phyloP scores from a whole-genome alignment of 2,888 invertebrate species.

The Choristoneura rosaceana region DNA sequence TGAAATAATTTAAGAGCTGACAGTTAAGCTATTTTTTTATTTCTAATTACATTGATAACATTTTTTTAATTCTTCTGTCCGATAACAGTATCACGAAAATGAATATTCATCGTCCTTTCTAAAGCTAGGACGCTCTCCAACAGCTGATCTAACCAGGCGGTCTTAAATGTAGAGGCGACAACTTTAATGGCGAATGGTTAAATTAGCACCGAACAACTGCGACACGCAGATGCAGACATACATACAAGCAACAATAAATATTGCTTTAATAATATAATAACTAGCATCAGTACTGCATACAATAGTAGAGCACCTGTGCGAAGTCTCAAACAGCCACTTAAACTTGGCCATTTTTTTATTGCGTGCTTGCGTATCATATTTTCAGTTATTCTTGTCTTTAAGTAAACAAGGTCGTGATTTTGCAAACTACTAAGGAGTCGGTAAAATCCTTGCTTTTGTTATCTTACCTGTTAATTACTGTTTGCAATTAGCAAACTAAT shows the following conservation, averaged over 20 bases:
- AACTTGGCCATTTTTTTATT: too few species aligned
- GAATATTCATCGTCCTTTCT: neutral
- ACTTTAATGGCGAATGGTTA: neutral
- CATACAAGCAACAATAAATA: too few species aligned
- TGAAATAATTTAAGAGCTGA: slow-evolving; percentile 4
- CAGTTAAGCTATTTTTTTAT: neutral
- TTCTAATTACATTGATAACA: slow-evolving; percentile 7
- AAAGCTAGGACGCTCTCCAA: too few species aligned
- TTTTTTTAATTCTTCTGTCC: slow-evolving; percentile 12
- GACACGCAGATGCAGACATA: too few species aligned
- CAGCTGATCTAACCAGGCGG: neutral
- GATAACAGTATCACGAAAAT: neutral
- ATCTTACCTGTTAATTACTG: neutral
- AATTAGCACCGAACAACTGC: too few species aligned
- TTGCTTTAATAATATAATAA: too few species aligned
- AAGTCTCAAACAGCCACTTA: too few species aligned
- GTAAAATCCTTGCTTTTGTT: neutral
- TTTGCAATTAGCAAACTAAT: neutral
- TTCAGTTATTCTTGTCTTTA: neutral
- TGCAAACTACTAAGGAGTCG: neutral
- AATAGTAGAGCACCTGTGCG: too few species aligned
- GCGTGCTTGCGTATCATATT: neutral
- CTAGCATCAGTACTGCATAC: too few species aligned
- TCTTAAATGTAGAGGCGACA: neutral
- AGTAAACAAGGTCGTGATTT: neutral